Base-by-base conservation (phyloP, 2,113 vertebrate species). In the Chaenogobius annularis region DNA sequence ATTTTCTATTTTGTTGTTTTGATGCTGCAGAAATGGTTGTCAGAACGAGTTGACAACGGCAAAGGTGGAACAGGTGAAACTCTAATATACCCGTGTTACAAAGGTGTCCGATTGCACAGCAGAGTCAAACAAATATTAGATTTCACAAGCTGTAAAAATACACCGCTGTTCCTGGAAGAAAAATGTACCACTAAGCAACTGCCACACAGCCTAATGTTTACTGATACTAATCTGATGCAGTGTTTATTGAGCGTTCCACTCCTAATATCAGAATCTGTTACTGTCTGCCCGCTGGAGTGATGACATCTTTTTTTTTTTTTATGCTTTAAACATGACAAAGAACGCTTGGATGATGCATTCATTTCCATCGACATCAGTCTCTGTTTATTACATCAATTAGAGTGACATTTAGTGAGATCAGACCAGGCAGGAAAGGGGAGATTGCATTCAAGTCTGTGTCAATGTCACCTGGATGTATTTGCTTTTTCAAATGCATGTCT, bases 1-100 rank as follows among this genome's bases (percentile, higher is more conserved):
- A 19, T 20, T 67, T 12, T 43, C 63, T 50, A 15, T 46, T 19
- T 61, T 17, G 40, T 17, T 73, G 52, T 59, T 22, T 19, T 48
- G 26, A 31, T 50, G 43, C 22, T 19, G 26, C 44, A 78, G 78
- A 73, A 81, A 85, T 71, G 79, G 81, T 54, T 71, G 68, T 72
- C 46, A 70, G 67, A 54, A 81, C 73, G 61, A 70, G 74, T 47
- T 20, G 67, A 64, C 40, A 72, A 14, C 55, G 15, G 52, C 12
- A 43, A 35, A 37, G 68, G 54, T 46, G 17, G 44, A 31, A 22
- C 1, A 40, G 52, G 12, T 43, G 47, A 46, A 48, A 79, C 48
- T 65, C 15, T 56, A 62, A 69, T 40, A 54, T 20, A 47, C 19
- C 48, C 3, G 8, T 48, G 37, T 31, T 62, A 17, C 1, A 43